These are phyloP conservation scores for Gambusia yucatana DNA, from an alignment of 2,797 vertebrate genomes.

Conservation along the genomic window DNA sequence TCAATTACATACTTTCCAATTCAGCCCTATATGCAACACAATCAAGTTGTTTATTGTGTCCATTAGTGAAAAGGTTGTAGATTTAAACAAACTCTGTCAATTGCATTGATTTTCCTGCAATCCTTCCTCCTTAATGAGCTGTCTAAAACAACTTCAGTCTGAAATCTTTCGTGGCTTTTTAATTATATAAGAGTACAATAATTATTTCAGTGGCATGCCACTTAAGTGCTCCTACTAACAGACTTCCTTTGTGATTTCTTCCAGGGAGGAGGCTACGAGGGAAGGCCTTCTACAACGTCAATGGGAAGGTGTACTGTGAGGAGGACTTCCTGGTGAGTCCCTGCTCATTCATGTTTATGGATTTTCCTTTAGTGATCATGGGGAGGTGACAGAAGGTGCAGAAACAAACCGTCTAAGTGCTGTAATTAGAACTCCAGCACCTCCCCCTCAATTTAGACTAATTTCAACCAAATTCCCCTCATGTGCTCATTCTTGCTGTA, in stretches of 20 bases:
- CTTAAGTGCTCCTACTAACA: neutral
- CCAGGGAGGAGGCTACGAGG: slow-evolving; percentile 94
- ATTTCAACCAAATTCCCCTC: slow-evolving; percentile 60
- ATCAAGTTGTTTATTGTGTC: neutral
- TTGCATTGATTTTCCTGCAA: neutral
- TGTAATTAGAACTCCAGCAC: slow-evolving; percentile 53
- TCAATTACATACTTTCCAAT: neutral
- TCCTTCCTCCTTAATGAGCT: neutral
- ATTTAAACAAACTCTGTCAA: neutral
- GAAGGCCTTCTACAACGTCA: slow-evolving; percentile 98
- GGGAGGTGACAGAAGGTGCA: slow-evolving; percentile 1
- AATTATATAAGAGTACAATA: neutral
- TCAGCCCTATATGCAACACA: neutral
- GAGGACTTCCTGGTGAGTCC: slow-evolving; percentile 97
- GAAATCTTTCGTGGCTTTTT: neutral
- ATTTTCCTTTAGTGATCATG: slow-evolving; percentile 4
- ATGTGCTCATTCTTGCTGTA: slow-evolving; percentile 62
- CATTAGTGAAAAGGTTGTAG: neutral
- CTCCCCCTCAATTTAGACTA: slow-evolving; percentile 66
- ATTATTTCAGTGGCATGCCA: neutral
- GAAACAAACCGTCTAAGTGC: slow-evolving; percentile 33
- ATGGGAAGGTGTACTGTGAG: slow-evolving; percentile 97
- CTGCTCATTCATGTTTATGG: slow-evolving; percentile 1
- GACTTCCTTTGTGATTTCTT: slow-evolving; percentile 11
- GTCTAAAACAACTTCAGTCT: neutral